phyloP scores from a whole-genome alignment of 1,140 invertebrate genomes.

The Branchinecta lindahli region DNA sequence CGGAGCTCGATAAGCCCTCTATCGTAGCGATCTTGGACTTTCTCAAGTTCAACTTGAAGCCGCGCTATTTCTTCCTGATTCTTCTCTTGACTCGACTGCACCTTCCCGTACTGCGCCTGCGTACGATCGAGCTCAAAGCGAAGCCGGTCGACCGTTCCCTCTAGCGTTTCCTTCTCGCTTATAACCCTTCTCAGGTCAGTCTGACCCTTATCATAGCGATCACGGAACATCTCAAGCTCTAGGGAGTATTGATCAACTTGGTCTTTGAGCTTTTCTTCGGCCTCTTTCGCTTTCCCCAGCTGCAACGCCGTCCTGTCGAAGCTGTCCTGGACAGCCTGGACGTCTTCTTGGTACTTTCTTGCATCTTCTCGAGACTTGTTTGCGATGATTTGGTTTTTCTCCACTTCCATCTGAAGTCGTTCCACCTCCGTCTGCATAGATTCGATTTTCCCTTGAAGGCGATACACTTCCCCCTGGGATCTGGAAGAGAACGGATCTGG shows the following conservation, averaged over 20 bases:
- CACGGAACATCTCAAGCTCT: slow-evolving; percentile 68
- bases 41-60: slow-evolving; percentile 70
- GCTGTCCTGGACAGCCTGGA: slow-evolving; percentile 62
- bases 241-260: slow-evolving; percentile 61
- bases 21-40: slow-evolving; percentile 76
- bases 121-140: slow-evolving; percentile 68
- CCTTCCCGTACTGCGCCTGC: slow-evolving; percentile 63
- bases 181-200: slow-evolving; percentile 62
- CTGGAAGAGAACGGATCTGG: slow-evolving; percentile 36
- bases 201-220: slow-evolving; percentile 65
- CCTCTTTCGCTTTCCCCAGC: slow-evolving; percentile 64
- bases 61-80: slow-evolving; percentile 71
- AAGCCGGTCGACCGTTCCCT: slow-evolving; percentile 64
- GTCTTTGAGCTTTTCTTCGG: slow-evolving; percentile 77
- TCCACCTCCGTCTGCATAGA: slow-evolving; percentile 70
- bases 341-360: slow-evolving; percentile 66
- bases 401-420: slow-evolving; percentile 62
- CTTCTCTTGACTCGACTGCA: slow-evolving; percentile 65
- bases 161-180: slow-evolving; percentile 67
- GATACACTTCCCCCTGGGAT: slow-evolving; percentile 70
- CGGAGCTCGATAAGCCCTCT: slow-evolving; percentile 62
- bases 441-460: slow-evolving; percentile 71
- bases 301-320: slow-evolving; percentile 70
- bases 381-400: slow-evolving; percentile 59
- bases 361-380: slow-evolving; percentile 68